These are phyloP conservation scores for Chrysolina oricalcia DNA, from an alignment of 2,888 invertebrate species.

Conservation along the genomic window DNA sequence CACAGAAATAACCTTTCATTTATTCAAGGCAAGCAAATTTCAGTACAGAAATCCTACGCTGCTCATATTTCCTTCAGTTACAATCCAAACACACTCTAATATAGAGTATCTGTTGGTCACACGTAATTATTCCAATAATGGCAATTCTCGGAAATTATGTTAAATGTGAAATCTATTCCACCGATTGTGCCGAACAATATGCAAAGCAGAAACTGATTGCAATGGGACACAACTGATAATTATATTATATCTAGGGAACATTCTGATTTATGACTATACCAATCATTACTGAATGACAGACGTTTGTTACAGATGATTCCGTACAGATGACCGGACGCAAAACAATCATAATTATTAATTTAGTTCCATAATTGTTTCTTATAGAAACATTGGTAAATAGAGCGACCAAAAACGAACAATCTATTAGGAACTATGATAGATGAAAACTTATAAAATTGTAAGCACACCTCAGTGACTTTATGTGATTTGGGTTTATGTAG, in stretches of 20 bases:
- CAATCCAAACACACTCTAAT: not conserved
- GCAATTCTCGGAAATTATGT: slow-evolving; percentile 22
- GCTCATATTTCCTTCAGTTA: too few relatives aligned
- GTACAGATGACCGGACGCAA: not conserved
- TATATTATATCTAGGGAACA: slow-evolving; percentile 15
- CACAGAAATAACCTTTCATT: too few relatives aligned
- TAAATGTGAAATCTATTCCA: slow-evolving; percentile 9
- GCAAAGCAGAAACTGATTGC: slow-evolving; percentile 33
- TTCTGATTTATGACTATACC: slow-evolving; percentile 28
- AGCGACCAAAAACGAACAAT: too few relatives aligned
- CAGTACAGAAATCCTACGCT: too few relatives aligned
- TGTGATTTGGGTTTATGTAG: too few relatives aligned
- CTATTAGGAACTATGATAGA: too few relatives aligned
- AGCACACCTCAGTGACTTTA: too few relatives aligned
- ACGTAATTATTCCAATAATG: not conserved
- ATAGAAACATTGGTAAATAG: too few relatives aligned
- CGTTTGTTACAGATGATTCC: not conserved
- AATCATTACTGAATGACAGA: slow-evolving; percentile 29
- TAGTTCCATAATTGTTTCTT: too few relatives aligned
- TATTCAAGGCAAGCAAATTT: too few relatives aligned
- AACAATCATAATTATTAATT: not conserved
- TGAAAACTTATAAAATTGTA: too few relatives aligned
- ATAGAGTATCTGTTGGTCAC: not conserved
- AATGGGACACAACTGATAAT: slow-evolving; percentile 20
- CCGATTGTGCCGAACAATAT: slow-evolving; percentile 27